phyloP scores from a whole-genome alignment of 2,888 invertebrate genomes.

The Empis stercorea region DNA sequence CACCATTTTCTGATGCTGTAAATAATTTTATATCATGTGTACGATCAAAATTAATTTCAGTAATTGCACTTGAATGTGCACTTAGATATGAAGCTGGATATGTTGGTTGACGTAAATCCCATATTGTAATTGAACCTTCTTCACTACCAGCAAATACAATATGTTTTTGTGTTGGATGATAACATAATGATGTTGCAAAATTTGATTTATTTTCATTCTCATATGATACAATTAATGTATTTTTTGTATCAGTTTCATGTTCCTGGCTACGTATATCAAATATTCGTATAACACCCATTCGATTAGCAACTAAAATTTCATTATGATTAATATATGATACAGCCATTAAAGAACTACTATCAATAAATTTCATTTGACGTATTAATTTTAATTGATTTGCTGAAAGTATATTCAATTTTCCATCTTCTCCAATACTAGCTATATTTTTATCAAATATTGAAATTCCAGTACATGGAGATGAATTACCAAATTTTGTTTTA shows the following conservation, averaged over 20 bases:
- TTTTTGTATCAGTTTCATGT: conserved; percentile 49
- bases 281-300: conserved; percentile 80
- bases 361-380: conserved; percentile 49
- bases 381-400: conserved; percentile 37
- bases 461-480: conserved; percentile 63
- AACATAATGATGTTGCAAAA: conserved; percentile 61
- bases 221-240: conserved; percentile 54
- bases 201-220: conserved; percentile 43
- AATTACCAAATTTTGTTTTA: conserved; percentile 40
- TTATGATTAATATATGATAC: conserved; percentile 58
- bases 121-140: conserved; percentile 74
- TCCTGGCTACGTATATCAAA: conserved; percentile 63
- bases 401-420: conserved; percentile 44
- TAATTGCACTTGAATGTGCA: conserved; percentile 61
- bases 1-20: conserved; percentile 66
- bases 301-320: conserved; percentile 68
- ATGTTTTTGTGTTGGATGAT: conserved; percentile 81
- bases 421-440: conserved; percentile 77
- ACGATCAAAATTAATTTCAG: conserved; percentile 80
- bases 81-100: conserved; percentile 71
- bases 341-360: conserved; percentile 68
- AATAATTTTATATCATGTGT: conserved; percentile 73
- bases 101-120: conserved; percentile 77
- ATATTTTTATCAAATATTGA: conserved; percentile 65
- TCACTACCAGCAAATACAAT: conserved; percentile 73